phyloP scores from a whole-genome alignment of 2,113 vertebrate species.

The Anseranas semipalmata region DNA sequence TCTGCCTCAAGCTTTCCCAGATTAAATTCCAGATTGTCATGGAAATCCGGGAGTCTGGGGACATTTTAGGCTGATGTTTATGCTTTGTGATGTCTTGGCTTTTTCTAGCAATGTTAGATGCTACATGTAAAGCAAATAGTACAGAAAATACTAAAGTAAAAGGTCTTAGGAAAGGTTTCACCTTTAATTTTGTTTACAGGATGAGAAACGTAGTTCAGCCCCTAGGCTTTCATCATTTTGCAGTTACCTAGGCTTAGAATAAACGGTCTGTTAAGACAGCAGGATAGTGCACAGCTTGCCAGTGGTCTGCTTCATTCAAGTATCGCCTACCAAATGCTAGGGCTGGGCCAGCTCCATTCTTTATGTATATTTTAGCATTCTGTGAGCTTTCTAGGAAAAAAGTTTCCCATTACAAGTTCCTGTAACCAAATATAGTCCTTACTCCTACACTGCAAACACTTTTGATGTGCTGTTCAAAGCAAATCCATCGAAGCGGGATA shows the following conservation, averaged over 20 bases:
- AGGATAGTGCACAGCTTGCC: not conserved
- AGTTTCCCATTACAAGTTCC: not conserved
- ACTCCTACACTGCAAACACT: not conserved
- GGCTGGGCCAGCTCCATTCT: not conserved
- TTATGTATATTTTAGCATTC: not conserved
- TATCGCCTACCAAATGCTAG: not conserved
- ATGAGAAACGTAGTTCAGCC: not conserved
- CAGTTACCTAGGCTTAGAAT: not conserved
- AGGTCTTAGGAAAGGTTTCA: not conserved
- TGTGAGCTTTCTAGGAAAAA: constrained; percentile 48
- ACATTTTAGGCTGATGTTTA: not conserved
- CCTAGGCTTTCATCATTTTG: not conserved
- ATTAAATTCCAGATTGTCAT: not conserved
- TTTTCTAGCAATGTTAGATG: not conserved
- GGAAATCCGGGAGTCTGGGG: not conserved
- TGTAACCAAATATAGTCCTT: not conserved
- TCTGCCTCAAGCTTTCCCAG: not conserved
- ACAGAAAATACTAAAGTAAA: not conserved
- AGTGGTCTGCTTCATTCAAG: not conserved
- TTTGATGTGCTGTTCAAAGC: constrained; percentile 33
- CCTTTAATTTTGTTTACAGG: not conserved
- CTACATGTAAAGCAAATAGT: not conserved
- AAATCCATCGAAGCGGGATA: not conserved
- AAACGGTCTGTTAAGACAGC: not conserved
- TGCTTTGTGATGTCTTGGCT: not conserved